These are phyloP conservation scores for Lanius ludovicianus DNA, from an alignment of 2,113 vertebrate genomes.

Conservation along the genomic window DNA sequence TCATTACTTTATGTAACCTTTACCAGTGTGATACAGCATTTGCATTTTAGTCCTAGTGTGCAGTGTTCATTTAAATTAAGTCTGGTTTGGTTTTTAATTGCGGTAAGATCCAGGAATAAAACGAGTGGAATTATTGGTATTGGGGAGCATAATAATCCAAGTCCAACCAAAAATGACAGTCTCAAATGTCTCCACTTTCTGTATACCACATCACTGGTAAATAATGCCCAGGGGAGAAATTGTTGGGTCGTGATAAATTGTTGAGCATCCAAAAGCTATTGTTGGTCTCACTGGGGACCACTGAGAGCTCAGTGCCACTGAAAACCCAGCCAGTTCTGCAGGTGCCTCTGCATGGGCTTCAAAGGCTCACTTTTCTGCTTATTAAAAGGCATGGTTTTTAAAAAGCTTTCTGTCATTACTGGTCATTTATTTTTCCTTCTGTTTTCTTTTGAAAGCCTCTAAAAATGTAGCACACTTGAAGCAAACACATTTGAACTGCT, in stretches of 20 bases:
- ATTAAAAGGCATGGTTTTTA: neutral
- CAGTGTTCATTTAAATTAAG: neutral
- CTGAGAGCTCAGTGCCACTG: slow-evolving; percentile 33
- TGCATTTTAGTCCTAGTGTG: neutral
- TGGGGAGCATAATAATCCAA: neutral
- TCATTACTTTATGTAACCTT: slow-evolving; percentile 14
- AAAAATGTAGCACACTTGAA: neutral
- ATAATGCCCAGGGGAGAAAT: slow-evolving; percentile 15
- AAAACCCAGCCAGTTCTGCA: slow-evolving; percentile 47
- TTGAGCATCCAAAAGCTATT: slow-evolving; percentile 46
- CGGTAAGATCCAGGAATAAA: neutral
- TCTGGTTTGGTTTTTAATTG: neutral
- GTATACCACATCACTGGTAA: neutral
- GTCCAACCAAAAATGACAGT: neutral
- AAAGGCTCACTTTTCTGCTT: neutral
- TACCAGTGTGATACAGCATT: neutral
- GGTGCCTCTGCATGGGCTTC: slow-evolving; percentile 17
- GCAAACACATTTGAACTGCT: neutral
- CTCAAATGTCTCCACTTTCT: neutral
- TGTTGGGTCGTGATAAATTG: slow-evolving; percentile 54
- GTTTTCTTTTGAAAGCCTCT: neutral
- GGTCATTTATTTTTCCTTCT: neutral
- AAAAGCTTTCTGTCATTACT: neutral
- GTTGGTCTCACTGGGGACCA: slow-evolving; percentile 33
- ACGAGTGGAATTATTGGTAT: neutral